Evolutionary conservation across 2,113 vertebrate species (phyloP), one percentile per base, ranked within the genome.

Genomic region (Microtus pennsylvanicus): DNA sequence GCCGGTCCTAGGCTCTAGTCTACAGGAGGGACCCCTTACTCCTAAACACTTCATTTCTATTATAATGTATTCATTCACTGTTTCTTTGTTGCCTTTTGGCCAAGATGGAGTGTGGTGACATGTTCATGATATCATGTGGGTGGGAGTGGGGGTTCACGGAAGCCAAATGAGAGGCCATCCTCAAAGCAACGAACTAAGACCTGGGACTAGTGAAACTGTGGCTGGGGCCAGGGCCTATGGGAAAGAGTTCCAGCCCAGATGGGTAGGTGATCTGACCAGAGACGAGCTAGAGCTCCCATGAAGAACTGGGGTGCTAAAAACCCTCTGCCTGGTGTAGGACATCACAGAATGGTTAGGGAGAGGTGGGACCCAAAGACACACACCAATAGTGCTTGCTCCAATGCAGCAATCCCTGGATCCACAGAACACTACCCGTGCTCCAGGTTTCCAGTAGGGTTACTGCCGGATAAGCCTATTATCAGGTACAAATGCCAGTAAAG

Each of bases 151-250:
- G 69, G 50, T 28, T 75, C 12, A 2, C 7, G 21, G 5, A n/a
- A 38, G 35, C 91, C 91, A 63, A 47, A 47, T 24, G 5, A 16
- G 3, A 24, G 55, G 77, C 7, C 11, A 16, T 67, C 13, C 33
- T 52, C 1, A 10, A 22, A 65, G 28, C 21, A 19, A 10, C 24
- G 35, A 0, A 3, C 17, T 21, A 58, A 58, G 19, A 33, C 3
- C 30, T 0, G n/a, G 17, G 63, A 26, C 70, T 28, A 24, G 1
- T 5, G 38, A 47, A n/a, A 24, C 69, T 0, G 9, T 7, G 0
- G 24, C 45, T 0, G 2, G 22, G 38, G 78, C 21, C 52, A 38
- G 52, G 14, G 19, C 45, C 8, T 72, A 28, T 5, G 28, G 14
- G 63, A 69, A 81, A 85, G 75, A 65, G 42, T 63, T n/a, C 52